phyloP scores from a whole-genome alignment of 37 sponge, comb jelly and placozoan species.

The Halichondria panicea region DNA sequence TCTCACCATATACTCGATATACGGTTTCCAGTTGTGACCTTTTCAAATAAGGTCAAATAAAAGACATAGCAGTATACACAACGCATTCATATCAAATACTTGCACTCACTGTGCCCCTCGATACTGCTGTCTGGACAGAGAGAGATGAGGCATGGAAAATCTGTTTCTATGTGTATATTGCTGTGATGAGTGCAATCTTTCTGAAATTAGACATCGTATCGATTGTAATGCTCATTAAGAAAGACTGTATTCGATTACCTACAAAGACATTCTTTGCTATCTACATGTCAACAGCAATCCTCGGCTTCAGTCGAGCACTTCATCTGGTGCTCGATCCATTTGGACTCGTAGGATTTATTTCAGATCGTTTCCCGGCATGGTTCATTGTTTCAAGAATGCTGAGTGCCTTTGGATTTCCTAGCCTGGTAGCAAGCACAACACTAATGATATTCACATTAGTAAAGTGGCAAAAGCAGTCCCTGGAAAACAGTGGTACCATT shows the following conservation, averaged over 20 bases:
- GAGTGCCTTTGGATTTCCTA: slow-evolving; percentile 47
- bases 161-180: slow-evolving; percentile 10
- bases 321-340: slow-evolving; percentile 19
- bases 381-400: slow-evolving; percentile 29
- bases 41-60: no score
- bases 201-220: slow-evolving; percentile 18
- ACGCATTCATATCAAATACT: slow-evolving; percentile 14
- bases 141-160: slow-evolving; percentile 17
- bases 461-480: slow-evolving; percentile 6
- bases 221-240: slow-evolving; percentile 25
- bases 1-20: slow-evolving; percentile 11
- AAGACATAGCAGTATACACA: no score
- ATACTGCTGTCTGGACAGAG: background rate
- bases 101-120: background rate
- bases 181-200: slow-evolving; percentile 1
- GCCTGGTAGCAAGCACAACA: slow-evolving; percentile 49
- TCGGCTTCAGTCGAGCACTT: slow-evolving; percentile 43
- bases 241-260: slow-evolving; percentile 18
- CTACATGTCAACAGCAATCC: slow-evolving; percentile 23
- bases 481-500: slow-evolving; percentile 29
- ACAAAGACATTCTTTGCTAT: slow-evolving; percentile 48
- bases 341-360: slow-evolving; percentile 20
- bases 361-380: slow-evolving; percentile 11
- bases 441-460: slow-evolving; percentile 49
- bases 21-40: slow-evolving; percentile 27